phyloP scores from a whole-genome alignment of 2,888 invertebrate species.

The Mantis religiosa region DNA sequence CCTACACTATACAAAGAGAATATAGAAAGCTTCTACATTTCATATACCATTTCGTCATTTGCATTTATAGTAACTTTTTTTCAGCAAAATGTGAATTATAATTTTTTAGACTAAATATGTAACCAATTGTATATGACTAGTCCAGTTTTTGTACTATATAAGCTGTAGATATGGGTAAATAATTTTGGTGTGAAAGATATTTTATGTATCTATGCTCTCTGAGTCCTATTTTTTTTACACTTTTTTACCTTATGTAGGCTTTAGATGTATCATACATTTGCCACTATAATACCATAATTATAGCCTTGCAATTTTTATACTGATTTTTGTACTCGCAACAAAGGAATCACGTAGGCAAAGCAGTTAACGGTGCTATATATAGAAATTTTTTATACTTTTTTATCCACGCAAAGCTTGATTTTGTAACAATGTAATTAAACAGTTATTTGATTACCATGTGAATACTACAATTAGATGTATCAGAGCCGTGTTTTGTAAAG shows the following conservation, averaged over 20 bases:
- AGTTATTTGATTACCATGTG: not conserved
- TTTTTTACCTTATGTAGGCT: not conserved
- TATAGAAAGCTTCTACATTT: not conserved
- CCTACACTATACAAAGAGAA: not conserved
- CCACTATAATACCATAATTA: not conserved
- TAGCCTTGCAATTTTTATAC: not conserved
- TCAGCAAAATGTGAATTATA: not conserved
- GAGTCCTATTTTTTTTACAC: not conserved
- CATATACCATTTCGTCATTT: not conserved
- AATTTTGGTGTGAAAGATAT: not conserved
- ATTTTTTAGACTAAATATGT: not conserved
- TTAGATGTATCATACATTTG: not conserved
- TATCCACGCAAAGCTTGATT: not conserved
- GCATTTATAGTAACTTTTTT: not conserved
- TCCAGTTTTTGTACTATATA: conserved; percentile 9
- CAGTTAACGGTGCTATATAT: not conserved
- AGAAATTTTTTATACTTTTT: not conserved
- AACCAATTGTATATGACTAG: conserved; percentile 4
- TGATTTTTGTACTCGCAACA: not conserved
- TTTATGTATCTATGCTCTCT: not conserved
- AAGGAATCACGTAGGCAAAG: not conserved
- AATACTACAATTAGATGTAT: not conserved
- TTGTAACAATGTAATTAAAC: not conserved
- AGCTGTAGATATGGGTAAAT: not conserved
- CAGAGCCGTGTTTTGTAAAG: not conserved